phyloP scores from a whole-genome alignment of 2,113 vertebrate species.

The Catharus bicknelli region DNA sequence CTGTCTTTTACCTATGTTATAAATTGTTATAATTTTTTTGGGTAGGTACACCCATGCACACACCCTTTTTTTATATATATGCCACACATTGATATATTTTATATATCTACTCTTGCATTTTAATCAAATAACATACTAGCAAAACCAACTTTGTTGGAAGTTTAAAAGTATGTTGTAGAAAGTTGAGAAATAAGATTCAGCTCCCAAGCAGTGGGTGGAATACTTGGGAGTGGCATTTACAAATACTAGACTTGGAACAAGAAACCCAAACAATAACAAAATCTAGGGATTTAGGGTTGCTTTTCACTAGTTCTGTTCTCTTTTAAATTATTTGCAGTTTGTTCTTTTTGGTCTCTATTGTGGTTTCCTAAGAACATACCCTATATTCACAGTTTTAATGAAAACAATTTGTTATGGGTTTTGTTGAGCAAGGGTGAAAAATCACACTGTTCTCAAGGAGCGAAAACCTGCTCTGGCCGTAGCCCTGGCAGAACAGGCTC shows the following conservation, averaged over 20 bases:
- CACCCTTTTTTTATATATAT: neutral
- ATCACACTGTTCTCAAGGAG: neutral
- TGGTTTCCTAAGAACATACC: neutral
- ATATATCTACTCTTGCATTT: neutral
- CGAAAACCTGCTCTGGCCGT: neutral
- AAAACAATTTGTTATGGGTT: neutral
- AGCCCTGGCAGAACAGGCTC: neutral
- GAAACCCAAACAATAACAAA: neutral
- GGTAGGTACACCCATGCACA: neutral
- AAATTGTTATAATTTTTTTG: neutral
- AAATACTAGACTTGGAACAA: neutral
- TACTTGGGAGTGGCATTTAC: neutral
- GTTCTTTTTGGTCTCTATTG: neutral
- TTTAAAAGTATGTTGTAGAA: neutral
- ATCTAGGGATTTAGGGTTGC: neutral
- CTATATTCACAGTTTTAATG: neutral
- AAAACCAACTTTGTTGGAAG: neutral
- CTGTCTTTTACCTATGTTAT: no score
- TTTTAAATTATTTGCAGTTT: neutral
- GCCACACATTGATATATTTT: neutral
- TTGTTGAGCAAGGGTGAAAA: neutral
- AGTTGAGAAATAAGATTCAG: neutral
- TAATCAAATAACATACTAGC: neutral
- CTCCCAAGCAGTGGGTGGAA: neutral
- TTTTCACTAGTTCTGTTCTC: neutral